A percentile compares a stretch with the other conserved stretches of the same genome.
phyloP scores from a whole-genome alignment of 2,888 invertebrate species.

The Agapostemon virescens region DNA sequence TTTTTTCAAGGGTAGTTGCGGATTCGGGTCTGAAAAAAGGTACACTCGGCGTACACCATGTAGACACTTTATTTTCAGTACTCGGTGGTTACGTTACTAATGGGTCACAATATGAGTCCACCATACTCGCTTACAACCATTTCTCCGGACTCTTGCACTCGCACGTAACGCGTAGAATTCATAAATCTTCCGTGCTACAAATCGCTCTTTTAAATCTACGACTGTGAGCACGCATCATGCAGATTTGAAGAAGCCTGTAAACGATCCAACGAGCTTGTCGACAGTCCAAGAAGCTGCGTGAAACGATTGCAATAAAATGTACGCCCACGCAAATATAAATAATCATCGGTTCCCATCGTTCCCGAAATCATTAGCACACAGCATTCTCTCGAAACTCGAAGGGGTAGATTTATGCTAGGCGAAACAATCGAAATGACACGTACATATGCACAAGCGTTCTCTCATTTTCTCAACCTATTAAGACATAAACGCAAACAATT shows the following conservation, averaged over 20 bases:
- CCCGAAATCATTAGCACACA: not conserved
- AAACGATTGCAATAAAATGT: no score
- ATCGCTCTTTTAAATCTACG: conserved; percentile 34
- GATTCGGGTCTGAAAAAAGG: not conserved
- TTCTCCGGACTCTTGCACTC: conserved; percentile 41
- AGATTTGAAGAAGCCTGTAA: no score
- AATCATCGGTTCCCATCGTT: not conserved
- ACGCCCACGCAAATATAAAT: not conserved
- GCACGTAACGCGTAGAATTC: conserved; percentile 38
- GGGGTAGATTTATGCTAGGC: not conserved
- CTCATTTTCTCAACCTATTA: not conserved
- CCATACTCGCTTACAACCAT: conserved; percentile 63
- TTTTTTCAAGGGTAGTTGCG: not conserved
- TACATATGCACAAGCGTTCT: not conserved
- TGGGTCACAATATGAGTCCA: conserved; percentile 67
- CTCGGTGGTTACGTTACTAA: conserved; percentile 70
- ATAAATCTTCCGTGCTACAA: conserved; percentile 27
- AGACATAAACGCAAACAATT: not conserved
- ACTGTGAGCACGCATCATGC: conserved; percentile 15
- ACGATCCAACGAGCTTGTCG: conserved; percentile 6
- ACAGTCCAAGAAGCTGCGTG: not conserved
- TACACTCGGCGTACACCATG: conserved; percentile 57
- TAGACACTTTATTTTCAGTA: conserved; percentile 69
- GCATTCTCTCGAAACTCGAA: not conserved
- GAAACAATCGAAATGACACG: not conserved